phyloP scores from a whole-genome alignment of 2,113 vertebrate species.

The Sminthopsis crassicaudata region DNA sequence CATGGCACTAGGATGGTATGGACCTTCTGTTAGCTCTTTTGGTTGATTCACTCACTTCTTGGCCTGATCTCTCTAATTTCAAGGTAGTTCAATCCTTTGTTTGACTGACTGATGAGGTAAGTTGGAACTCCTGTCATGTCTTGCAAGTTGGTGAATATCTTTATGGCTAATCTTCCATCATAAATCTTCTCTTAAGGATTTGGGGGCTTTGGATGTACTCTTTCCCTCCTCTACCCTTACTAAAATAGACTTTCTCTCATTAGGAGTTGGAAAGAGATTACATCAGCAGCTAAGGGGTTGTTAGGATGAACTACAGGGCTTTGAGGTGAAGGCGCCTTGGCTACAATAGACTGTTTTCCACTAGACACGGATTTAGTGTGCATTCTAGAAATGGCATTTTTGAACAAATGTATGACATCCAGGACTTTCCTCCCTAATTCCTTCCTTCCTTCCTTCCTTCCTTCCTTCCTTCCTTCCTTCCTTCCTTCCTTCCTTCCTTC shows the following conservation, averaged over 20 bases:
- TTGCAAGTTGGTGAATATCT: not conserved
- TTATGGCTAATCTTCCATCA: not conserved
- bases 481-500: no score
- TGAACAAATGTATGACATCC: not conserved
- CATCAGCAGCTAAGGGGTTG: not conserved
- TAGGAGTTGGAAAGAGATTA: not conserved
- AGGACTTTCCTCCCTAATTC: not conserved
- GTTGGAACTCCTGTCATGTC: no score
- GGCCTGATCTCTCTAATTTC: not conserved
- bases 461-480: not conserved
- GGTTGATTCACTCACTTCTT: not conserved
- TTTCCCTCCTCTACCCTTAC: not conserved
- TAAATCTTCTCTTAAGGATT: not conserved
- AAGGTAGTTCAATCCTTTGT: not conserved
- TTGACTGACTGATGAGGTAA: not conserved
- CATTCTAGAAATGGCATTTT: not conserved
- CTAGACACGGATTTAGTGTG: not conserved
- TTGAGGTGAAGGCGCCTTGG: not conserved
- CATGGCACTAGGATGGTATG: no score
- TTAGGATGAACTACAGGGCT: not conserved
- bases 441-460: not conserved
- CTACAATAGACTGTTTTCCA: not conserved
- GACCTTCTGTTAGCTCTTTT: no score
- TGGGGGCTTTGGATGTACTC: not conserved
- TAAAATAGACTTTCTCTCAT: not conserved